Evolutionary conservation across 1,140 invertebrate species (phyloP).

Genomic region (Anoplolepis gracilipes): DNA sequence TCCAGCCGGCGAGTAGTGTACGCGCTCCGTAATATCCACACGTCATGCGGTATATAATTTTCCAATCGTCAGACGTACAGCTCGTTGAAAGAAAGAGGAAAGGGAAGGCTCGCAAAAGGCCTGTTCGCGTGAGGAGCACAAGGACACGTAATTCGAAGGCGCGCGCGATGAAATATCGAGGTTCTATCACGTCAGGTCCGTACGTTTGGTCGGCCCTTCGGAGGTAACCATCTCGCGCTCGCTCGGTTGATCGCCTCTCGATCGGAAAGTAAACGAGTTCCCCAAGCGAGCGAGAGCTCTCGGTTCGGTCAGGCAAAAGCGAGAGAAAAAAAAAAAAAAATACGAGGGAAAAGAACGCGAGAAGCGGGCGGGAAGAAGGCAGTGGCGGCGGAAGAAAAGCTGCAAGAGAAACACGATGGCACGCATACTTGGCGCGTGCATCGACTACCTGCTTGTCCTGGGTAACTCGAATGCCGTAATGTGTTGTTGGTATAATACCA

Average conservation of each 20-base stretch:
- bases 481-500: conserved; percentile 14
- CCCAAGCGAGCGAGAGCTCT: conserved; percentile 32
- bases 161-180: conserved; percentile 66
- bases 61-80: conserved; percentile 32
- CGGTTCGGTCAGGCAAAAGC: conserved; percentile 46
- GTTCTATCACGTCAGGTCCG: conserved; percentile 58
- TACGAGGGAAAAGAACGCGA: neutral
- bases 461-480: conserved; percentile 65
- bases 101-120: neutral
- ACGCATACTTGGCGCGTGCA: conserved; percentile 72
- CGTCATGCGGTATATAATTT: conserved; percentile 61
- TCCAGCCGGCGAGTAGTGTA: neutral
- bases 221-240: conserved; percentile 39
- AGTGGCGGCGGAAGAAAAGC: conserved; percentile 17
- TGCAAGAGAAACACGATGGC: conserved; percentile 59
- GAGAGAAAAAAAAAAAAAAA: neutral
- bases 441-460: conserved; percentile 65
- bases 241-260: conserved; percentile 61
- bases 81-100: conserved; percentile 20
- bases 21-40: conserved; percentile 30
- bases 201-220: conserved; percentile 65
- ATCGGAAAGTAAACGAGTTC: conserved; percentile 70
- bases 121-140: conserved; percentile 60
- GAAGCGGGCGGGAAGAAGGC: conserved; percentile 30
- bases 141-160: conserved; percentile 64